Evolutionary conservation across 2,888 invertebrate genomes (phyloP).

Genomic region (Autographa pulchrina): DNA sequence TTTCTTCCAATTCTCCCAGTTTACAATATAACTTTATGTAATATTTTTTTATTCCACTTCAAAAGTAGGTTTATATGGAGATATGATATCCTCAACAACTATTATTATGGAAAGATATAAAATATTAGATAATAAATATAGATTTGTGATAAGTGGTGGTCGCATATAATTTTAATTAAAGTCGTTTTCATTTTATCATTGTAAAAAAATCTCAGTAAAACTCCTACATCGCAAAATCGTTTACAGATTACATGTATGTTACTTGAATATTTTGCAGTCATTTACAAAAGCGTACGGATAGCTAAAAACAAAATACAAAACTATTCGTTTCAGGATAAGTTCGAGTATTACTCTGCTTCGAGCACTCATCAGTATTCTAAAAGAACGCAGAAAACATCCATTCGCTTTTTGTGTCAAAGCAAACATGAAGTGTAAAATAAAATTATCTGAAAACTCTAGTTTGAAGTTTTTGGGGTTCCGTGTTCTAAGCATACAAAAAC

Average conservation of each 20-base stretch:
- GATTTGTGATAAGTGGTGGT: no score
- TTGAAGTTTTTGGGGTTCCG: background rate
- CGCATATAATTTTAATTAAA: no score
- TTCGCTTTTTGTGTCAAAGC: constrained; percentile 14
- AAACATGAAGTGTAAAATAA: constrained; percentile 15
- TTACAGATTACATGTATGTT: background rate
- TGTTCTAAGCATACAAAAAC: no score
- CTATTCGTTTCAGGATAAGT: background rate
- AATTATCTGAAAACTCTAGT: constrained; percentile 14
- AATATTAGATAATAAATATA: no score
- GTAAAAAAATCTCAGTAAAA: no score
- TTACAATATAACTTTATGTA: no score
- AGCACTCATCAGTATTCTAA: constrained; percentile 23
- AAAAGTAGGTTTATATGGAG: no score
- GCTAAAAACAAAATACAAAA: background rate
- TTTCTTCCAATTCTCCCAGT: no score
- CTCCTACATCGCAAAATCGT: background rate
- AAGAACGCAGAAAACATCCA: background rate
- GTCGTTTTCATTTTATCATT: no score
- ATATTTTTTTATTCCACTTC: no score
- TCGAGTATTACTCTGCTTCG: background rate
- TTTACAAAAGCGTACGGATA: background rate
- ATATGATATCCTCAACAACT: no score
- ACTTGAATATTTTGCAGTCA: background rate
- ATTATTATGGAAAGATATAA: no score